Base-by-base conservation (phyloP, 2,888 invertebrate species). In the Drosophila aldrichi region DNA sequence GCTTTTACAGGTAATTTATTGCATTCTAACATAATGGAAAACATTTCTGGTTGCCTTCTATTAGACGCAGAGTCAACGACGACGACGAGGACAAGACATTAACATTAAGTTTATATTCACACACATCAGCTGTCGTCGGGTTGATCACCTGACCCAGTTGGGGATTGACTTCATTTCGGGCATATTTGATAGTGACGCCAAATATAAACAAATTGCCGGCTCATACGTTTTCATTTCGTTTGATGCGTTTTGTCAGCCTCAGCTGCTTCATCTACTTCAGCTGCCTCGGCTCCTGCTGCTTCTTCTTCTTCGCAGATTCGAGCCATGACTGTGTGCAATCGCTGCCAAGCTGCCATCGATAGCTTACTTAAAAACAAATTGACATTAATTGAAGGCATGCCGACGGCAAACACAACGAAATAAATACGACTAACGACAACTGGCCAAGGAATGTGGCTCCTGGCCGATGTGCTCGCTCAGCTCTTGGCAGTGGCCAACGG, bases 381-480 rank as follows among this genome's bases (percentile, higher is more conserved):
- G 91, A 91, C 91, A 91, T 91, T 91, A 91, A 91, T 91, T 91
- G 91, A 91, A 91, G 90, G 77, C 91, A 91, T 86, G 87, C 90
- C 90, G 88, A 83, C 60, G 88, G 83, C 90, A 81, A 82, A 85
- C 75, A 85, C 85, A 81, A 80, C 89, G 83, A 91, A 90, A 91
- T 90, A 91, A 91, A 89, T 89, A 76, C 80, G 66, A 43, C 72
- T 76, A 83, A 89, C 83, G 88, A 79, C 81, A 77, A 79, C 71
- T 56, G 78, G 60, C 72, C 70, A 54, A 69, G 72, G 76, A 81
- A 88, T 86, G 79, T 62, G 67, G 22, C 29, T 36, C 7, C 38
- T 58, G 60, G 57, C 25, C 68, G 32, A 32, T 29, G 10, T n/a
- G 48, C n/a, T 48, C 10, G 10, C 48, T 12, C 29, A 6, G n/a